phyloP scores from a whole-genome alignment of 1,140 invertebrate genomes.

The Lepidurus arcticus region DNA sequence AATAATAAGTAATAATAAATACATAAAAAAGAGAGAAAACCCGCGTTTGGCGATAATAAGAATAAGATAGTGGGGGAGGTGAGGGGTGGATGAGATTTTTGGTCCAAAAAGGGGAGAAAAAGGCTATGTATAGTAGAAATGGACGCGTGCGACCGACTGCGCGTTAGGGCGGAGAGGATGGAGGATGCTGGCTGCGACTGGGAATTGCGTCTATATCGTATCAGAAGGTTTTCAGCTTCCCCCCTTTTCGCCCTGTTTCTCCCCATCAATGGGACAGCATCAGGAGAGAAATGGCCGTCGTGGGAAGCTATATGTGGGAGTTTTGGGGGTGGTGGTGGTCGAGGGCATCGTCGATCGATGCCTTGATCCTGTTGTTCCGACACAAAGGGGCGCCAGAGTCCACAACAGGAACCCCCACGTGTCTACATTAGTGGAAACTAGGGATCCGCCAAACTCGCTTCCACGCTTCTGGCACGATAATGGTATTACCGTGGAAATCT shows the following conservation, averaged over 20 bases:
- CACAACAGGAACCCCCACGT: slow-evolving; percentile 20
- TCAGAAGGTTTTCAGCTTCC: background rate
- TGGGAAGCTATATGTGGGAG: background rate
- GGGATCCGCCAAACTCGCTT: background rate
- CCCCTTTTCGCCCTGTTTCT: background rate
- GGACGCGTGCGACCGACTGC: background rate
- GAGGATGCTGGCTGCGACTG: background rate
- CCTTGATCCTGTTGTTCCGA: slow-evolving; percentile 19
- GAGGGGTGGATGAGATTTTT: background rate
- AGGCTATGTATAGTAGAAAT: background rate
- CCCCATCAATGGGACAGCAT: slow-evolving; percentile 9
- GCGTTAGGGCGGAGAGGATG: background rate
- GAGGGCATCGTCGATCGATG: slow-evolving; percentile 17
- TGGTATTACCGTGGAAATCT: too few species aligned
- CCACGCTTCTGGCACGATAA: background rate
- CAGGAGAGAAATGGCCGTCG: background rate
- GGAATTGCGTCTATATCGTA: background rate
- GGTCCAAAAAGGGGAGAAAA: background rate
- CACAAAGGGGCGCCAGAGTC: slow-evolving; percentile 7
- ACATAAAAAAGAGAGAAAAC: background rate
- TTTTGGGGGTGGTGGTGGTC: background rate
- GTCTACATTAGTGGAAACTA: background rate
- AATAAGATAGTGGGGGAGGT: background rate
- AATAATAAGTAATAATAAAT: background rate
- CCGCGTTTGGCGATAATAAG: background rate